Evolutionary conservation across 2,888 invertebrate genomes (phyloP).

Genomic region (Drosophila heteroneura): DNA sequence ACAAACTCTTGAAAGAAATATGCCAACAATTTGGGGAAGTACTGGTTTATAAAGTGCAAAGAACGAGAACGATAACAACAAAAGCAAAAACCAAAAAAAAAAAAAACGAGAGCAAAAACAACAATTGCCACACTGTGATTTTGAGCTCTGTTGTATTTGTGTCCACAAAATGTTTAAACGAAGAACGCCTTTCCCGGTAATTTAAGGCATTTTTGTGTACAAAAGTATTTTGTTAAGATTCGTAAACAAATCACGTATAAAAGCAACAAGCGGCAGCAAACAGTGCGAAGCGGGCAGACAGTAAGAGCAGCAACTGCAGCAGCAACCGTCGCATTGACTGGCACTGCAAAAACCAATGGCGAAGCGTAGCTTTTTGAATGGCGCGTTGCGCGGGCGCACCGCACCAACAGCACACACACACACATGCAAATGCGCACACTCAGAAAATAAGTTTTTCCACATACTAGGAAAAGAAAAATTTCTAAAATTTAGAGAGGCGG

Average conservation of each 20-base stretch:
- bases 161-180: constrained; percentile 64
- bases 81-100: neutral
- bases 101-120: constrained; percentile 14
- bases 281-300: constrained; percentile 19
- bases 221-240: constrained; percentile 73
- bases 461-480: neutral
- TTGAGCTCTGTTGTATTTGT: constrained; percentile 44
- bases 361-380: constrained; percentile 41
- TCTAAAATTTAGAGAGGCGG: neutral
- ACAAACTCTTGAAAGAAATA: neutral
- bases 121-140: constrained; percentile 66
- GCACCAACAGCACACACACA: constrained; percentile 4
- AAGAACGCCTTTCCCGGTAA: constrained; percentile 70
- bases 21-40: neutral
- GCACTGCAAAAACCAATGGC: constrained; percentile 34
- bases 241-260: constrained; percentile 80
- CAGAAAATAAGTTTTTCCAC: neutral
- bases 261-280: constrained; percentile 46
- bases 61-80: constrained; percentile 14
- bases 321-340: constrained; percentile 15
- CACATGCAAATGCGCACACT: constrained; percentile 1
- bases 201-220: constrained; percentile 71
- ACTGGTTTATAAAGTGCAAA: constrained; percentile 25
- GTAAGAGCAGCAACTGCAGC: constrained; percentile 21
- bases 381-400: constrained; percentile 31